Conservation (phyloP, 2,888 invertebrate genomes). For the Acleris cristana region DNA sequence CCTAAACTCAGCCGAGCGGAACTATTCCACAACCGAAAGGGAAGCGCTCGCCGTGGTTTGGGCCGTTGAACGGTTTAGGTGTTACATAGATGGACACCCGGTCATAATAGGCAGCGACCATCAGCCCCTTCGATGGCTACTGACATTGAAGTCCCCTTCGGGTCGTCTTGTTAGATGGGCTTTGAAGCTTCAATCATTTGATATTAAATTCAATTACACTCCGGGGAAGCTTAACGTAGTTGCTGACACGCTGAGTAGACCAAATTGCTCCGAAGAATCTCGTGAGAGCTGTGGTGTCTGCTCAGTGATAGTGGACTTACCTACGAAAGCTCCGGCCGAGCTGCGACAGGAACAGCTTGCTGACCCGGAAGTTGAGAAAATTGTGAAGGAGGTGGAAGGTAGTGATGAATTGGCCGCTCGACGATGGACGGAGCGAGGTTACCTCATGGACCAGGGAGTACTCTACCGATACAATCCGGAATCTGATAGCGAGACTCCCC, state of each 20-base stretch:
- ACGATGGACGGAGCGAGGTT: neutral
- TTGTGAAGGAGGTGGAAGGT: neutral
- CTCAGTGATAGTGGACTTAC: neutral
- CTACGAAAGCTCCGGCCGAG: neutral
- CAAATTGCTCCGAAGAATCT: neutral
- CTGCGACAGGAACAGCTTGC: neutral
- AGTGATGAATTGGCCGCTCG: neutral
- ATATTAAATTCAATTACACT: neutral
- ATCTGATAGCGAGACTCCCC: neutral
- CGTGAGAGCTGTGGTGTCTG: neutral
- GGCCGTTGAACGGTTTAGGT: neutral
- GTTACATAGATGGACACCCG: neutral
- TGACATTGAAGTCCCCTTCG: neutral
- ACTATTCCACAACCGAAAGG: conserved; percentile 1
- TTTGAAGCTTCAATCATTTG: neutral
- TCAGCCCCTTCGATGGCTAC: neutral
- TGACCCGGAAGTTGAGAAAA: neutral
- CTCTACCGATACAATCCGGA: neutral
- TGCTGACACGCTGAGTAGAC: neutral
- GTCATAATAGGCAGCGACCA: neutral
- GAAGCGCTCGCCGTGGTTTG: neutral
- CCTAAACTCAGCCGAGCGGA: neutral
- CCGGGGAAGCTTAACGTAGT: neutral
- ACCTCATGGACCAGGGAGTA: neutral
- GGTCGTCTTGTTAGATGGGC: neutral